A percentile compares a stretch with the other conserved stretches of the same genome.
Evolutionary conservation across 2,888 invertebrate genomes (phyloP).

Genomic region (Amiota minor): DNA sequence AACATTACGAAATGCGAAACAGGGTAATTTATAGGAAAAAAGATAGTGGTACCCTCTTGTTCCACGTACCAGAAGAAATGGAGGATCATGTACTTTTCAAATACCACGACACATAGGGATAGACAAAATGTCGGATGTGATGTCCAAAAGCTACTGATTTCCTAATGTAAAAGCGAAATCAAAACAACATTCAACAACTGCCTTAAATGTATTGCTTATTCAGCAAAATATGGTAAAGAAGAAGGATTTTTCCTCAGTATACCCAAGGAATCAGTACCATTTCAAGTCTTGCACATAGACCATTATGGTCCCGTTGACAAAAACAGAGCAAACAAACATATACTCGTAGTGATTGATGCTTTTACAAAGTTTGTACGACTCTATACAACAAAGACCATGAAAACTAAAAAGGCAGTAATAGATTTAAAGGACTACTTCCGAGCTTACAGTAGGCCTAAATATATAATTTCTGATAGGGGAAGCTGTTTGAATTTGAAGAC

Average conservation of each 20-base stretch:
- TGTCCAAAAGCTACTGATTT: background rate
- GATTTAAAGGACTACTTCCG: no score
- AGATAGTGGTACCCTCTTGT: no score
- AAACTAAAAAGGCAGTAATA: no score
- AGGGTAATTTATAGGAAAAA: no score
- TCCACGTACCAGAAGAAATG: no score
- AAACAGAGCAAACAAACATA: background rate
- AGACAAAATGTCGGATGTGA: background rate
- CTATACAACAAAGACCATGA: no score
- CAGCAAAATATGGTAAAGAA: slow-evolving; percentile 8
- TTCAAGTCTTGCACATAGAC: slow-evolving; percentile 1
- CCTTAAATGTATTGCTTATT: background rate
- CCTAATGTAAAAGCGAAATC: background rate
- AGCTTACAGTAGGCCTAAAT: no score
- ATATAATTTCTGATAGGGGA: no score
- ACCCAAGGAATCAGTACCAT: slow-evolving; percentile 8
- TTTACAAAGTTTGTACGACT: no score
- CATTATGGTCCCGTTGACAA: slow-evolving; percentile 12
- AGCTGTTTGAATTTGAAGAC: no score
- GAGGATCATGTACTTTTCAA: no score
- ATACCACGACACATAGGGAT: background rate
- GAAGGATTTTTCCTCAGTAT: background rate
- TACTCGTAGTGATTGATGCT: slow-evolving; percentile 6
- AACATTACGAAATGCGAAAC: no score
- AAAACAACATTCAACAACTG: background rate